Conservation (phyloP, 2,113 vertebrate species). For the Corythornis cristatus region DNA sequence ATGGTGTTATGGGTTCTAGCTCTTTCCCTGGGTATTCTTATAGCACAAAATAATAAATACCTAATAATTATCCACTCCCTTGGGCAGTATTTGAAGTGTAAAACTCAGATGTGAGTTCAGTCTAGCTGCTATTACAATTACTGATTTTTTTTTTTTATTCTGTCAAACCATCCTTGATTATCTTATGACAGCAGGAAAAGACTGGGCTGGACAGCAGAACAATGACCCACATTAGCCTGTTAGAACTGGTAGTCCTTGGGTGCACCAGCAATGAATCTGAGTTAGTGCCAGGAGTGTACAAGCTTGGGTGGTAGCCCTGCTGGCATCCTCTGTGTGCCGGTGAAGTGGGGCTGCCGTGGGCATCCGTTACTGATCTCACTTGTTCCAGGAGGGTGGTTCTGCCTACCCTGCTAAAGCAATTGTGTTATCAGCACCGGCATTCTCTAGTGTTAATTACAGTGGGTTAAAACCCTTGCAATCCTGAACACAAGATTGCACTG, state of each 20-base stretch:
- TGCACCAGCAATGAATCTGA: not conserved
- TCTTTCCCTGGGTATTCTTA: not conserved
- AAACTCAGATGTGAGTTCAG: not conserved
- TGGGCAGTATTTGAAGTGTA: not conserved
- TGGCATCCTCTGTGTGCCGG: not conserved
- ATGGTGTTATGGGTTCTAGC: not conserved
- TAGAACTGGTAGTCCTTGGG: not conserved
- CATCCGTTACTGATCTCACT: not conserved
- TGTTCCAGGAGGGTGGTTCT: not conserved
- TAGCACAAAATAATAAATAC: not conserved
- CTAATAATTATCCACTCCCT: not conserved
- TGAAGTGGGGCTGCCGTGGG: fast-evolving
- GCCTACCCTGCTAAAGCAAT: not conserved
- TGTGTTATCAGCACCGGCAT: not conserved
- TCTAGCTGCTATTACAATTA: not conserved
- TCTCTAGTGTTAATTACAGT: not conserved
- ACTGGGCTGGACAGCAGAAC: not conserved
- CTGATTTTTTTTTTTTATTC: not conserved
- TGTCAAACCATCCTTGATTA: not conserved
- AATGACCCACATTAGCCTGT: not conserved
- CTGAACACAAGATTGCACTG: not conserved
- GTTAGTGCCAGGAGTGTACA: too few relatives aligned
- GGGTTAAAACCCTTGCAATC: not conserved
- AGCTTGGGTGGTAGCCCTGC: not conserved
- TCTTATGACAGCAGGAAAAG: not conserved